These are phyloP conservation scores for Augiades crinisus DNA, from an alignment of 2,888 invertebrate genomes.

Conservation along the genomic window DNA sequence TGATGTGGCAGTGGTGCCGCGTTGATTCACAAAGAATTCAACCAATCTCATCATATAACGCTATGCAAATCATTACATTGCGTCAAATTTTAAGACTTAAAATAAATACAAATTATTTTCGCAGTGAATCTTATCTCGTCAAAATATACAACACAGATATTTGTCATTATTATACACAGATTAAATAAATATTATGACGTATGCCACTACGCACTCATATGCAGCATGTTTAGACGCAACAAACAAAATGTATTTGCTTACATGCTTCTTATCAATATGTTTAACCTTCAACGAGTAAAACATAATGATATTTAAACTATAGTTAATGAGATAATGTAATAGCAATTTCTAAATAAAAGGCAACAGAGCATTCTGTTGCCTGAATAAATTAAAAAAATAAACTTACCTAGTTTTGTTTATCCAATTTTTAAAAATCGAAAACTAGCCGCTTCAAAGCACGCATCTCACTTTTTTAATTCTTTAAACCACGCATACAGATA, in stretches of 20 bases:
- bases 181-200: background rate
- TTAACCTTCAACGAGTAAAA: constrained; percentile 14
- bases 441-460: constrained; percentile 10
- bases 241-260: constrained; percentile 9
- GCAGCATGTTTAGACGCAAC: background rate
- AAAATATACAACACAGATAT: constrained; percentile 11
- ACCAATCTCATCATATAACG: too few relatives aligned
- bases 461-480: constrained; percentile 16
- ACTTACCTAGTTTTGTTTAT: constrained; percentile 8
- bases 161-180: background rate
- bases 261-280: constrained; percentile 18
- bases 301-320: background rate
- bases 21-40: too few relatives aligned
- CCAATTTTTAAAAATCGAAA: constrained; percentile 20
- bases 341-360: too few relatives aligned
- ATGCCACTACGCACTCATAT: background rate
- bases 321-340: background rate
- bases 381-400: background rate
- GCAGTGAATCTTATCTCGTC: background rate
- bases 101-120: too few relatives aligned
- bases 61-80: too few relatives aligned
- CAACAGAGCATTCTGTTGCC: background rate
- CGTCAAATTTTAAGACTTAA: too few relatives aligned
- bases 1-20: too few relatives aligned
- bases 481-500: background rate